Conservation (phyloP, 2,888 invertebrate species). For the Nephrotoma flavescens region DNA sequence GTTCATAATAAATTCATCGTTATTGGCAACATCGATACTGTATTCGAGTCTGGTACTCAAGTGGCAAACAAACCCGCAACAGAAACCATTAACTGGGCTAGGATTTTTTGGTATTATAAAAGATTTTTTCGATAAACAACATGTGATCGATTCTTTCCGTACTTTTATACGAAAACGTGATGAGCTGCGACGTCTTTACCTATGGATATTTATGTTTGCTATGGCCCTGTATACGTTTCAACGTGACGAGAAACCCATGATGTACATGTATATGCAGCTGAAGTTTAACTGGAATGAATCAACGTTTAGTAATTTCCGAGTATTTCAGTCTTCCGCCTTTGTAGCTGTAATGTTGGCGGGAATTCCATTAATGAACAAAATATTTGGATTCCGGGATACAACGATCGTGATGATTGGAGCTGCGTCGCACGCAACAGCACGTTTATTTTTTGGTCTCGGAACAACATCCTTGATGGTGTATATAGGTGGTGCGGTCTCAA, state of each 20-base stretch:
- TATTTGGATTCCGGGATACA: slow-evolving; percentile 54
- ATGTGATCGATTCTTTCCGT: slow-evolving; percentile 44
- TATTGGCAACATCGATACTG: slow-evolving; percentile 46
- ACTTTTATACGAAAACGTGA: slow-evolving; percentile 45
- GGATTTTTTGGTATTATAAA: slow-evolving; percentile 40
- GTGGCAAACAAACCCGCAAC: slow-evolving; percentile 54
- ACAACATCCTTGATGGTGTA: slow-evolving; percentile 42
- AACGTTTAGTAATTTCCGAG: slow-evolving; percentile 56
- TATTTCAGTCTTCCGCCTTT: slow-evolving; percentile 55
- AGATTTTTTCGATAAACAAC: slow-evolving; percentile 59
- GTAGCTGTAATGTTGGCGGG: slow-evolving; percentile 54
- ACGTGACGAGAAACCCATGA: slow-evolving; percentile 63
- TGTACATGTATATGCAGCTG: slow-evolving; percentile 57
- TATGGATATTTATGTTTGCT: slow-evolving; percentile 53
- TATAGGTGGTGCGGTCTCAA: slow-evolving; percentile 54
- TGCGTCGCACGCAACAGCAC: slow-evolving; percentile 48
- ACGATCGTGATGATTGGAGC: slow-evolving; percentile 59
- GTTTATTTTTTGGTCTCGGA: slow-evolving; percentile 52
- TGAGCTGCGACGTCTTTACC: slow-evolving; percentile 41
- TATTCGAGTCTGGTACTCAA: slow-evolving; percentile 46
- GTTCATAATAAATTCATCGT: slow-evolving; percentile 52
- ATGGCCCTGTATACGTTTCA: slow-evolving; percentile 74
- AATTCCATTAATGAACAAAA: slow-evolving; percentile 54
- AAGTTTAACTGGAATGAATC: slow-evolving; percentile 57
- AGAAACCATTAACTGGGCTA: slow-evolving; percentile 42